These are phyloP conservation scores for Tinea trinotella DNA, from an alignment of 2,888 invertebrate species.

Conservation along the genomic window DNA sequence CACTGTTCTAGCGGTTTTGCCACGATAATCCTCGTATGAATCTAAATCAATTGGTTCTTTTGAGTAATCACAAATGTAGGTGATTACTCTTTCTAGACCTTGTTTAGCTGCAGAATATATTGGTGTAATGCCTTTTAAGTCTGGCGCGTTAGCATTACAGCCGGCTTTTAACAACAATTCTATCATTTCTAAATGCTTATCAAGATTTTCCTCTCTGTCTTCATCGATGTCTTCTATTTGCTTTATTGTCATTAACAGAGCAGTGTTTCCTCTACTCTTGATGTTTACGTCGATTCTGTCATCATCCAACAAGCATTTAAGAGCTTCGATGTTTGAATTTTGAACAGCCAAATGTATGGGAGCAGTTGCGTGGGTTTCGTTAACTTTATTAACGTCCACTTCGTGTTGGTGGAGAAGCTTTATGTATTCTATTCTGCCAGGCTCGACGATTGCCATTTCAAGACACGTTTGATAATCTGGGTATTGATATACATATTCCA, in stretches of 20 bases:
- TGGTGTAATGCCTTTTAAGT: constrained; percentile 68
- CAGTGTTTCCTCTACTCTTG: constrained; percentile 64
- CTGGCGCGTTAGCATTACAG: constrained; percentile 69
- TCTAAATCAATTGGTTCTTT: constrained; percentile 70
- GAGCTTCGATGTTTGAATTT: constrained; percentile 58
- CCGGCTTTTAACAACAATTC: constrained; percentile 67
- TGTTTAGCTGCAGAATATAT: constrained; percentile 75
- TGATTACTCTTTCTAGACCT: constrained; percentile 64
- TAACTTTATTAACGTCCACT: constrained; percentile 73
- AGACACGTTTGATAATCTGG: constrained; percentile 74
- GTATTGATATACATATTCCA: constrained; percentile 69
- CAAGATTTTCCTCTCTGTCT: constrained; percentile 51
- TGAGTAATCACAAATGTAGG: constrained; percentile 64
- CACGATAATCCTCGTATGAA: constrained; percentile 63
- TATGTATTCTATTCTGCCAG: constrained; percentile 67
- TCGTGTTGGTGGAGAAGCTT: constrained; percentile 71
- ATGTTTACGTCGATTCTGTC: constrained; percentile 63
- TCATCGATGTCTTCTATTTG: constrained; percentile 63
- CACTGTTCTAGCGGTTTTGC: constrained; percentile 70
- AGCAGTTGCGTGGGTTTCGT: constrained; percentile 69
- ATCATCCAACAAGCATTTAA: constrained; percentile 59
- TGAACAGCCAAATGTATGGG: constrained; percentile 78
- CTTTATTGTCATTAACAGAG: constrained; percentile 66
- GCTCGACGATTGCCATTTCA: constrained; percentile 69
- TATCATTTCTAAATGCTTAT: constrained; percentile 61